phyloP scores from a whole-genome alignment of 2,113 vertebrate species.

The Neodon shergylaensis region DNA sequence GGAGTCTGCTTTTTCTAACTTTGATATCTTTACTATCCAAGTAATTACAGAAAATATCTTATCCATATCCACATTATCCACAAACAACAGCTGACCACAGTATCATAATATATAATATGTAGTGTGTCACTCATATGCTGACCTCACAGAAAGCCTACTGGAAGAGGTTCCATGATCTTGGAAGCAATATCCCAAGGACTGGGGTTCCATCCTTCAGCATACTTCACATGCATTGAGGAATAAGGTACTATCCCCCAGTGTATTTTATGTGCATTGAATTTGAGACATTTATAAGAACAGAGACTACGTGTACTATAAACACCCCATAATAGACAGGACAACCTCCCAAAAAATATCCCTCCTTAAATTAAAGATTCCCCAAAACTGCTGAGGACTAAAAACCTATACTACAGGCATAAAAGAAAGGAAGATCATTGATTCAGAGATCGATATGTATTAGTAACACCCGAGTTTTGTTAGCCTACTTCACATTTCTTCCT shows the following conservation, averaged over 20 bases:
- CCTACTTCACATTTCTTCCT: neutral
- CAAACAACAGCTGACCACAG: neutral
- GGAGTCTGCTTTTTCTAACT: neutral
- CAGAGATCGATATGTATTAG: neutral
- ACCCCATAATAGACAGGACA: neutral
- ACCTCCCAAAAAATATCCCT: neutral
- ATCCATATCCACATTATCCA: neutral
- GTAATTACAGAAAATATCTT: neutral
- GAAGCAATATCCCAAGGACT: neutral
- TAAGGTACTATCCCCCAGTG: neutral
- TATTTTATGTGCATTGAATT: neutral
- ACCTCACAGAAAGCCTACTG: neutral
- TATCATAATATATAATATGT: neutral
- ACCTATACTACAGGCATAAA: neutral
- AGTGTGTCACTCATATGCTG: neutral
- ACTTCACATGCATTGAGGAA: neutral
- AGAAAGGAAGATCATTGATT: neutral
- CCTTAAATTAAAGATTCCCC: neutral
- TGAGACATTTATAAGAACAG: neutral
- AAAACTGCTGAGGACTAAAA: neutral
- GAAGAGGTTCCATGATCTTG: neutral
- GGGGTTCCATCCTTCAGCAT: neutral
- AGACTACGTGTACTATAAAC: neutral
- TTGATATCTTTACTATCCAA: neutral
- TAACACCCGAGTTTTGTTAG: neutral